Conservation (phyloP, 2,113 vertebrate species). For the Tenebrosternarchus preto region DNA sequence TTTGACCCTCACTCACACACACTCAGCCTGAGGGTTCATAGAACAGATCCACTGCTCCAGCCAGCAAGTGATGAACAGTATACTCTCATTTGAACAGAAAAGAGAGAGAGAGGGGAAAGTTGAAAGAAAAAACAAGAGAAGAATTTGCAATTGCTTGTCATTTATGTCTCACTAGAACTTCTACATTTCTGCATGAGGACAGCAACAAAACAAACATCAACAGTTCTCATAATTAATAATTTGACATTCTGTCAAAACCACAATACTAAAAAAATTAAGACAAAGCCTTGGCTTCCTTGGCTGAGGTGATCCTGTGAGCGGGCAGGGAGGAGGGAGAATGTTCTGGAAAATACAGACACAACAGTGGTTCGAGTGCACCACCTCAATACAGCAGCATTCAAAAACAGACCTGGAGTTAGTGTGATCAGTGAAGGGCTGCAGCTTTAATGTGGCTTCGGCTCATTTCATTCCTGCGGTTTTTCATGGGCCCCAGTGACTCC, state of each 20-base stretch:
- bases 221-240: not conserved
- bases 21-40: slow-evolving; percentile 45
- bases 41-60: slow-evolving; percentile 51
- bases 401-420: no score
- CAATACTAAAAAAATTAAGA: no score
- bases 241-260: not conserved
- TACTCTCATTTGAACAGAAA: slow-evolving; percentile 39
- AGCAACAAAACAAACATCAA: not conserved
- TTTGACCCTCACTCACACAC: slow-evolving; percentile 48
- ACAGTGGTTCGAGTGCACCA: no score
- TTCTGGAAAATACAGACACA: no score
- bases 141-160: slow-evolving; percentile 23
- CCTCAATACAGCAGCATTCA: no score
- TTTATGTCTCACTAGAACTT: slow-evolving; percentile 29
- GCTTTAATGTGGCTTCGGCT: no score
- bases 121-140: slow-evolving; percentile 10
- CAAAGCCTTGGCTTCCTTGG: no score
- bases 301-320: no score
- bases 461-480: no score
- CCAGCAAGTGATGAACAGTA: slow-evolving; percentile 48
- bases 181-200: slow-evolving; percentile 21
- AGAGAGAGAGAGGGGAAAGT: not conserved
- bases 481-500: no score
- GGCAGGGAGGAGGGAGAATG: no score
- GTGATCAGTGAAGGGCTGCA: no score